Base-by-base conservation (phyloP, 2,888 invertebrate species). In the Nomada fabriciana region DNA sequence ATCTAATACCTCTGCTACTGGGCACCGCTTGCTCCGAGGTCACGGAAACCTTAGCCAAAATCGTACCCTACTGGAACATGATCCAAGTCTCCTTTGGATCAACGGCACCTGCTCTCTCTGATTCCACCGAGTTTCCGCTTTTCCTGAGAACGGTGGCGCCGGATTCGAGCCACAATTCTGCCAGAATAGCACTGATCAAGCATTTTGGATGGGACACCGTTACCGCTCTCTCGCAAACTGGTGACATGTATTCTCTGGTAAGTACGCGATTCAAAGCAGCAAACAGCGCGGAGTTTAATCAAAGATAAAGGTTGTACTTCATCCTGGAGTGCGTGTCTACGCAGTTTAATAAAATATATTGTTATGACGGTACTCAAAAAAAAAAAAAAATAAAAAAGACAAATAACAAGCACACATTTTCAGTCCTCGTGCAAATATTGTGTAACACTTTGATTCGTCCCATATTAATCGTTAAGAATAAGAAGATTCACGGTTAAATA, bases 11-110 rank as follows among this genome's bases (percentile, higher is more conserved):
- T 83, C 96, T 97, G 95, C 94, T 98, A 70, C 94, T 98, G 74
- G 98, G 98, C n/a, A 96, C 97, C 1, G 97, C 98, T 4, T 98
- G 98, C 93, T 98, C 98, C 0, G 98, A 98, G 91, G 98, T 98
- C 74, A 98, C 98, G 0, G 98, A 98, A 94, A 97, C 97, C 91
- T 95, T 98, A 83, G 98, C 98, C 50, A 97, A 98, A 94, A 97
- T 98, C 76, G 98, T 98, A 43, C 97, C 98, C 7, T 98, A 98
- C 92, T 98, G 98, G 98, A 98, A 98, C 93, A 97, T 98, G 88
- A 96, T 98, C 13, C 97, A 98, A 96, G 97, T 98, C 53, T 98
- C 98, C 0, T 98, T 97, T 91, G 98, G 98, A 2, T 97, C 98
- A 0, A 98, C 97, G 25, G 98, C 98, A 0, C 98, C 98, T 20